Evolutionary conservation across 2,888 invertebrate species (phyloP), one percentile per base, ranked within the genome.

Genomic region (Oscheius sp.): DNA sequence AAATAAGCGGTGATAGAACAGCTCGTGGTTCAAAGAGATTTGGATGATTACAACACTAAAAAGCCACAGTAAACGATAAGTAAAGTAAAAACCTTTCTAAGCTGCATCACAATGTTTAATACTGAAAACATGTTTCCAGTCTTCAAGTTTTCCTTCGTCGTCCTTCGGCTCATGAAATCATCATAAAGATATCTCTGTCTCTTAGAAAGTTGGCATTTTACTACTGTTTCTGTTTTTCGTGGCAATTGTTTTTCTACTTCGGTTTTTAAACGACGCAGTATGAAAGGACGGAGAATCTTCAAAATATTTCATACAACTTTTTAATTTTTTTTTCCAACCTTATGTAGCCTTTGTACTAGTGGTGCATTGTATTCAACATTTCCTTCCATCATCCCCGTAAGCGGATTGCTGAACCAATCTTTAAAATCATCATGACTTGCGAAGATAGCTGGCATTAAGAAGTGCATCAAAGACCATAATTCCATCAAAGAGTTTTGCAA

Each of bases 221-320:
- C 92, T 81, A 97, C 93, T 90, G 96, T 96, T 90, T 98, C 97
- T 90, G 94, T 95, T 90, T 98, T 98, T 89, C 93, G 93, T 75
- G 97, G 97, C 92, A 98, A 93, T 91, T 98, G 96, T 88, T 96
- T 95, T 90, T 97, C 97, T 74, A 97, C 97, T 91, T 97, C 96
- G 71, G 92, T 92, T 90, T 97, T 97, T 85, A 97, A 91, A 81
- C 97, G 92, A 76, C 97, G 92, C 87, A 97, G 91, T 87, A 97
- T 92, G 91, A 97, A 97, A 75, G 97, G 96, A 69, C 96, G 92
- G 88, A 97, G 91, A 81, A 96, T 94, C 93, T 35, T 6, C 3
- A 35, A 35, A 35, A n/a, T n/a, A n/a, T n/a, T 93, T 84, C 43
- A 68, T 2, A 43, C 45, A 43, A 43, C 13, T 12, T 13, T 12